A percentile compares a stretch with the other conserved stretches of the same genome.
Evolutionary conservation across 2,113 vertebrate species (phyloP).

Genomic region (Malurus elegans): DNA sequence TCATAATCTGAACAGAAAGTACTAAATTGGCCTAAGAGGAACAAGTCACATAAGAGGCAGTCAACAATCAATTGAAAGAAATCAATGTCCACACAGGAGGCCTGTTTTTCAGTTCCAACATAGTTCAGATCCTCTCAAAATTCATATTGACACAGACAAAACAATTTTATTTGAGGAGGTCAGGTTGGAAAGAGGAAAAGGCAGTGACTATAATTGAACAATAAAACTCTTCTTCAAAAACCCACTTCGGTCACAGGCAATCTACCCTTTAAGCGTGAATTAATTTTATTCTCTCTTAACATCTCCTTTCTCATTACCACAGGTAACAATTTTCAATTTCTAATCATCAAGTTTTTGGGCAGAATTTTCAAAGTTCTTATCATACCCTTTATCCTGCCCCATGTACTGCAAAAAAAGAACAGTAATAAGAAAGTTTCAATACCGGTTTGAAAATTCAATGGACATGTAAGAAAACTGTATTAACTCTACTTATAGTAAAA

Average conservation of each 20-base stretch:
- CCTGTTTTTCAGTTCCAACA: not conserved
- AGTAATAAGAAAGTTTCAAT: not conserved
- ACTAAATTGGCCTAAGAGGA: not conserved
- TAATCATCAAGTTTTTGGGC: not conserved
- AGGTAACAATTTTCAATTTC: not conserved
- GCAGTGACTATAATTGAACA: not conserved
- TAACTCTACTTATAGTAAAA: not conserved
- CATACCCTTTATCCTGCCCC: not conserved
- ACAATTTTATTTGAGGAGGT: not conserved
- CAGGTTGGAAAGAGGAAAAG: not conserved
- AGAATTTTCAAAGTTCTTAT: not conserved
- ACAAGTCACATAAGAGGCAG: not conserved
- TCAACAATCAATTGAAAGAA: not conserved
- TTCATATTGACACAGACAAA: not conserved
- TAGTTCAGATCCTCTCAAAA: not conserved
- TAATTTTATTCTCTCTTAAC: not conserved
- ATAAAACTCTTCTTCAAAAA: not conserved
- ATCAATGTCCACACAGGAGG: not conserved
- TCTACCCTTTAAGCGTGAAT: not conserved
- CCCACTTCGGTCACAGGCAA: not conserved
- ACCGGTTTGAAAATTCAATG: not conserved
- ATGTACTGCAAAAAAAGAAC: not conserved
- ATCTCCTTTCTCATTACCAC: not conserved
- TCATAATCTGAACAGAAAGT: not conserved
- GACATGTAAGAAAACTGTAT: not conserved